Conservation (phyloP, 2,888 invertebrate species). For the Lamellibrachia satsuma region DNA sequence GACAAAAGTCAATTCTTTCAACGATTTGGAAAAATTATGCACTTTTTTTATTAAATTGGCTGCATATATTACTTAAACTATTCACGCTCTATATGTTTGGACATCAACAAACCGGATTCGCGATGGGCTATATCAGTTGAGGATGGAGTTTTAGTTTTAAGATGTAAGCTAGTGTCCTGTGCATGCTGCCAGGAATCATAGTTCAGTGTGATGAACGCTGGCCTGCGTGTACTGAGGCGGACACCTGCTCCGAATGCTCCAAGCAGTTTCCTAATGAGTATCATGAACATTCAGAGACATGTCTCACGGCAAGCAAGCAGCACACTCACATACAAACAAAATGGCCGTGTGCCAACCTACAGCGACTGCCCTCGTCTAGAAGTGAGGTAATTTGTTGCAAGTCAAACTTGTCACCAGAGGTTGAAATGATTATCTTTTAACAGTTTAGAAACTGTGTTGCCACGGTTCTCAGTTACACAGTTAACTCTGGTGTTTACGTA, state of each 20-base stretch:
- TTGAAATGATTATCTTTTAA: no score
- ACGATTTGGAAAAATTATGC: no score
- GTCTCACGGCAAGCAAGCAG: not conserved
- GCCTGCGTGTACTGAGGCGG: not conserved
- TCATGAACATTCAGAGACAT: not conserved
- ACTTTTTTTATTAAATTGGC: no score
- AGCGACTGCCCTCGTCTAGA: not conserved
- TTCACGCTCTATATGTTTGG: no score
- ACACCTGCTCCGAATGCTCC: not conserved
- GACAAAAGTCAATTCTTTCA: no score
- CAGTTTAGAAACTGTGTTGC: no score
- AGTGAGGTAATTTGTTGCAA: not conserved
- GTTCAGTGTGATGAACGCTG: not conserved
- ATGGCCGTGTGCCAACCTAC: not conserved
- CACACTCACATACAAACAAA: not conserved
- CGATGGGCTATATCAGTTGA: no score
- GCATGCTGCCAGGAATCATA: not conserved
- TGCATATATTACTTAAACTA: no score
- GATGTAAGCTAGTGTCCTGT: not conserved
- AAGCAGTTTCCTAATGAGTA: not conserved
- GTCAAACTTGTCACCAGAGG: not conserved
- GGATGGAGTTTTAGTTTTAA: no score
- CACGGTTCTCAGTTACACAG: not conserved
- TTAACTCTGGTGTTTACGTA: not conserved
- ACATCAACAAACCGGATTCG: no score